Conservation (phyloP, 2,113 vertebrate species). For the Rhinogobius similis region DNA sequence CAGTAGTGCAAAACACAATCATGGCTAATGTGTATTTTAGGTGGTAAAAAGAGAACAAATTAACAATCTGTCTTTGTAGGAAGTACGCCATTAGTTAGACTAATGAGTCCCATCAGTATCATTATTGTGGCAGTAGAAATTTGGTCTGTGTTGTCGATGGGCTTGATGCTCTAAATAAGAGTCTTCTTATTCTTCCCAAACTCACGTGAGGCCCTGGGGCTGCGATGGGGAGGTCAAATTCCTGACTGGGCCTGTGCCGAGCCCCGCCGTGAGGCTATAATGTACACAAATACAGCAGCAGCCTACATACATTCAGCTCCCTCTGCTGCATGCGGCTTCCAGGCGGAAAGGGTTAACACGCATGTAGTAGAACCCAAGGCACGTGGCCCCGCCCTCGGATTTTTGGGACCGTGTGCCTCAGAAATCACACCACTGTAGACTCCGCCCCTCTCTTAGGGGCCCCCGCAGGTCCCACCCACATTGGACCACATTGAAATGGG, state of each 20-base stretch:
- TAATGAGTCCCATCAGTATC: too few species aligned
- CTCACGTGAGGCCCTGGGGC: neutral
- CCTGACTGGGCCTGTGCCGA: neutral
- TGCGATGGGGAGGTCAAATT: neutral
- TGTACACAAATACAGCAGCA: neutral
- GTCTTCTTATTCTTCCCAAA: neutral
- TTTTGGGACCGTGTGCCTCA: slow-evolving; percentile 49
- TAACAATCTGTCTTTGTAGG: too few species aligned
- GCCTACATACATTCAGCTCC: neutral
- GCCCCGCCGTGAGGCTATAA: neutral
- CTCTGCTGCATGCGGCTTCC: neutral
- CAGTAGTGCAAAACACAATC: neutral
- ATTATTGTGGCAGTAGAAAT: too few species aligned
- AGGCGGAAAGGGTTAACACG: slow-evolving; percentile 54
- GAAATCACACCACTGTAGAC: slow-evolving; percentile 78
- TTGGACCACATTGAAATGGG: slow-evolving; percentile 71
- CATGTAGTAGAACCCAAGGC: slow-evolving; percentile 39
- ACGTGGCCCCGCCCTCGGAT: slow-evolving; percentile 52
- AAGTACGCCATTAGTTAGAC: too few species aligned
- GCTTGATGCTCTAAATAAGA: neutral
- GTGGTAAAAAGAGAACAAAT: neutral
- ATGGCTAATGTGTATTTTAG: neutral
- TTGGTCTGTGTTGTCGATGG: too few species aligned
- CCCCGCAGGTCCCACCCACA: slow-evolving; percentile 60
- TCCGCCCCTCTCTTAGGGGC: slow-evolving; percentile 43